Evolutionary conservation across 2,888 invertebrate species (phyloP).

Genomic region (Phortica magna): DNA sequence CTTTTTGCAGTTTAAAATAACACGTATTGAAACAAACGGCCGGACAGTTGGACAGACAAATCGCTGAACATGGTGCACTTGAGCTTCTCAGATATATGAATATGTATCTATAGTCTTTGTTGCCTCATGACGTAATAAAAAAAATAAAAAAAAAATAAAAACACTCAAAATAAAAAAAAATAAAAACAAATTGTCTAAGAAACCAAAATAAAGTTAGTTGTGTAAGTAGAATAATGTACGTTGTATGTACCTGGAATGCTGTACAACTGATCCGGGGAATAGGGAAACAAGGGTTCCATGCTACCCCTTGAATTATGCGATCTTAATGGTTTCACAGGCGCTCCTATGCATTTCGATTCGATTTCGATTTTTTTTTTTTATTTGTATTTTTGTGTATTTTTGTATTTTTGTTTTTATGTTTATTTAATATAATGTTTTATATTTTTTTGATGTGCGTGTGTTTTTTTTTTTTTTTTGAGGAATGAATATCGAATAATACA

Average conservation of each 20-base stretch:
- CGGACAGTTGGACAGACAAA: no score
- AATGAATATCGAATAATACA: not conserved
- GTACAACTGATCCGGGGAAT: constrained; percentile 79
- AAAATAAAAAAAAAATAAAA: no score
- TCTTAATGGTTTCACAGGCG: constrained; percentile 79
- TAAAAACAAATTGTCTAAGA: not conserved
- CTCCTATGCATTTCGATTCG: constrained; percentile 69
- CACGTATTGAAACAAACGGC: no score
- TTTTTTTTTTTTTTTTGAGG: not conserved
- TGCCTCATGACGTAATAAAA: no score
- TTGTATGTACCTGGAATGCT: constrained; percentile 78
- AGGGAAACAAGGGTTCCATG: constrained; percentile 78
- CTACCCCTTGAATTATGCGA: constrained; percentile 78
- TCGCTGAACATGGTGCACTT: no score
- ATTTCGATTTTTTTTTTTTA: constrained; percentile 31
- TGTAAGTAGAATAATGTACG: constrained; percentile 22
- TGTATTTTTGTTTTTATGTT: no score
- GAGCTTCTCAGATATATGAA: no score
- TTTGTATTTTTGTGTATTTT: constrained; percentile 17
- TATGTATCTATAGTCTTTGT: no score
- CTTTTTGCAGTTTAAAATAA: no score
- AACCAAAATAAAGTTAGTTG: not conserved
- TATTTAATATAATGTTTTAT: no score
- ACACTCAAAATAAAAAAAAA: not conserved
- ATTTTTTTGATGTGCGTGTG: not conserved